Percentiles rank a stretch among this genome's conserved stretches.
These are phyloP conservation scores for Poeciliopsis prolifica DNA, from an alignment of 2,113 vertebrate species.

Conservation along the genomic window DNA sequence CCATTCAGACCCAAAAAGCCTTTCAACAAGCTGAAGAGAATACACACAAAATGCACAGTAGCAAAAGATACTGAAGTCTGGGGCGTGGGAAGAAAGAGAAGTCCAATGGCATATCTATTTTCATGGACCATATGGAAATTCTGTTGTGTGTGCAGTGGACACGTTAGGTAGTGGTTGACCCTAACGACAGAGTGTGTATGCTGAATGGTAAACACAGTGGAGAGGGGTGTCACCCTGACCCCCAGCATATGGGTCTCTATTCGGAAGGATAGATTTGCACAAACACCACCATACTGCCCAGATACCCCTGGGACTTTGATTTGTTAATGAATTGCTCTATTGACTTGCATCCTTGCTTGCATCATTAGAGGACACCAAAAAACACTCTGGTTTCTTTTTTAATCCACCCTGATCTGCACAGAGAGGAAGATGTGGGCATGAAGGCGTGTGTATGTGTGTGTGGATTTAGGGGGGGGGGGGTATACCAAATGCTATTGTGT, in stretches of 20 bases:
- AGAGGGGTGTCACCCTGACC: conserved; percentile 91
- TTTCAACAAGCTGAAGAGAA: conserved; percentile 37
- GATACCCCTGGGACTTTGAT: conserved; percentile 93
- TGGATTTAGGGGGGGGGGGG: conserved; percentile 46
- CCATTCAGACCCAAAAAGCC: conserved; percentile 64
- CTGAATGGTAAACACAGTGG: conserved; percentile 92
- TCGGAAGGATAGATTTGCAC: conserved; percentile 90
- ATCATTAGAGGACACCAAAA: conserved; percentile 94
- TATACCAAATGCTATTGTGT: conserved; percentile 87
- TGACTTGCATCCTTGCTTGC: conserved; percentile 96
- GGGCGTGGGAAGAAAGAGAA: conserved; percentile 92
- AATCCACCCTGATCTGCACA: conserved; percentile 53
- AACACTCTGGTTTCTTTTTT: conserved; percentile 81
- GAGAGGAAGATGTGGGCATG: conserved; percentile 57
- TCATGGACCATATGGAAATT: conserved; percentile 99
- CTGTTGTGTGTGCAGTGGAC: conserved; percentile 91
- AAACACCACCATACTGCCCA: conserved; percentile 86
- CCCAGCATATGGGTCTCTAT: conserved; percentile 94
- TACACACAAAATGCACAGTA: conserved; percentile 33
- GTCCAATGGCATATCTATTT: conserved; percentile 88
- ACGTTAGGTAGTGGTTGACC: conserved; percentile 92
- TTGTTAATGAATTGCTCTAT: conserved; percentile 99
- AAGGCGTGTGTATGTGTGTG: neutral
- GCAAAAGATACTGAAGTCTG: conserved; percentile 12
- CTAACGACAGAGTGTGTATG: conserved; percentile 90